phyloP scores from a whole-genome alignment of 1,140 invertebrate species.

The Neodiprion fabricii region DNA sequence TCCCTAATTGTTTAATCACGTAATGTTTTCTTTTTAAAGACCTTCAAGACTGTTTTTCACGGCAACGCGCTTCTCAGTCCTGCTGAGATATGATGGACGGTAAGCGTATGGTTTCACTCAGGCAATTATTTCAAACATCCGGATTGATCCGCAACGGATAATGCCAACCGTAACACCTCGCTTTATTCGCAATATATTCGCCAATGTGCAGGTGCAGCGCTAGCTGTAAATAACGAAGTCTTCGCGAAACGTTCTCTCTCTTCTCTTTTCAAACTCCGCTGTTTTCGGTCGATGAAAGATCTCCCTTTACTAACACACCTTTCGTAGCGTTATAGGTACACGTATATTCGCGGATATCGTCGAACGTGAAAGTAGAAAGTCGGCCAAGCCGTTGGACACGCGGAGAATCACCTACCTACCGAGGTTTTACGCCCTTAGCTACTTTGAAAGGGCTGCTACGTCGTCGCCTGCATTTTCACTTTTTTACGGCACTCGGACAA shows the following conservation, averaged over 20 bases:
- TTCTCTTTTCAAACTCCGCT: too few species aligned
- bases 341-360: neutral
- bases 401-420: neutral
- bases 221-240: too few species aligned
- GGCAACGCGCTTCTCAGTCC: neutral
- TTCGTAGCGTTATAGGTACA: too few species aligned
- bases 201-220: too few species aligned
- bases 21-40: neutral
- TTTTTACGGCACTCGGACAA: neutral
- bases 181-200: too few species aligned
- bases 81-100: neutral
- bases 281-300: neutral
- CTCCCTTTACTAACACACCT: neutral
- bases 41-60: neutral
- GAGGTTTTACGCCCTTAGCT: neutral
- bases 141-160: neutral
- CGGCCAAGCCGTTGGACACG: neutral
- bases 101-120: neutral
- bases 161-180: neutral
- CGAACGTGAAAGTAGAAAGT: slow-evolving; percentile 7
- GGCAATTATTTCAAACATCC: neutral
- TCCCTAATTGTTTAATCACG: slow-evolving; percentile 3
- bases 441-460: neutral
- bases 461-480: neutral
- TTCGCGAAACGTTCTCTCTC: too few species aligned